These are phyloP conservation scores for Cotesia glomerata DNA, from an alignment of 1,140 invertebrate genomes.

Conservation along the genomic window DNA sequence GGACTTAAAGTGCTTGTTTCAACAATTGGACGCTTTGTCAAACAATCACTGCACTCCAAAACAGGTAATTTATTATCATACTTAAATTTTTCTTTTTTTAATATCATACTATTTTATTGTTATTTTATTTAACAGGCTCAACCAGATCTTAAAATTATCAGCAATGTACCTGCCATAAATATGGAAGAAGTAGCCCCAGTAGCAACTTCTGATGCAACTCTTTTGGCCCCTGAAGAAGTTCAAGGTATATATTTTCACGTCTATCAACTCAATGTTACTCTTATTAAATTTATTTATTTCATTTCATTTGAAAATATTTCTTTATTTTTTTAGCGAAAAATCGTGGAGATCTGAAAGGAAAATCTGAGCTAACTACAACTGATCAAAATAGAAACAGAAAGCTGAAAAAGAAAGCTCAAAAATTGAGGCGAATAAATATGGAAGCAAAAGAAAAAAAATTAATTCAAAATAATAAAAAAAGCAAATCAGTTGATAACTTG, in stretches of 20 bases:
- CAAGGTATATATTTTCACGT: slow-evolving; percentile 66
- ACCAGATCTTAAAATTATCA: slow-evolving; percentile 90
- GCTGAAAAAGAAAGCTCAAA: slow-evolving; percentile 84
- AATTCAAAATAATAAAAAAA: slow-evolving; percentile 62
- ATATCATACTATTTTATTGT: neutral
- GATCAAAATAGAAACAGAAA: slow-evolving; percentile 90
- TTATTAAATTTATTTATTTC: slow-evolving; percentile 21
- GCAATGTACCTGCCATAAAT: slow-evolving; percentile 86
- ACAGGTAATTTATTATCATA: slow-evolving; percentile 61
- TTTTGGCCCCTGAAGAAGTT: slow-evolving; percentile 95
- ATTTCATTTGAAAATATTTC: neutral
- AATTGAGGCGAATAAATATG: slow-evolving; percentile 62
- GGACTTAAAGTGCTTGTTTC: slow-evolving; percentile 80
- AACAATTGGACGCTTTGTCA: slow-evolving; percentile 88
- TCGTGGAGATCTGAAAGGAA: slow-evolving; percentile 80
- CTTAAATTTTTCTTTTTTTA: slow-evolving; percentile 2
- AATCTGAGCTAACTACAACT: slow-evolving; percentile 80
- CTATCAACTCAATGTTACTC: slow-evolving; percentile 4
- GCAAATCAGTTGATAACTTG: slow-evolving; percentile 26
- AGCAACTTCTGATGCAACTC: slow-evolving; percentile 79
- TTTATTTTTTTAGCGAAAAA: slow-evolving; percentile 67
- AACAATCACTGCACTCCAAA: slow-evolving; percentile 96
- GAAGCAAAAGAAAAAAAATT: slow-evolving; percentile 64
- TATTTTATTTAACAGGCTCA: slow-evolving; percentile 64
- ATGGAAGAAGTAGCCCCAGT: slow-evolving; percentile 97